phyloP scores from a whole-genome alignment of 2,797 vertebrate genomes.

The Rallus crepitans region DNA sequence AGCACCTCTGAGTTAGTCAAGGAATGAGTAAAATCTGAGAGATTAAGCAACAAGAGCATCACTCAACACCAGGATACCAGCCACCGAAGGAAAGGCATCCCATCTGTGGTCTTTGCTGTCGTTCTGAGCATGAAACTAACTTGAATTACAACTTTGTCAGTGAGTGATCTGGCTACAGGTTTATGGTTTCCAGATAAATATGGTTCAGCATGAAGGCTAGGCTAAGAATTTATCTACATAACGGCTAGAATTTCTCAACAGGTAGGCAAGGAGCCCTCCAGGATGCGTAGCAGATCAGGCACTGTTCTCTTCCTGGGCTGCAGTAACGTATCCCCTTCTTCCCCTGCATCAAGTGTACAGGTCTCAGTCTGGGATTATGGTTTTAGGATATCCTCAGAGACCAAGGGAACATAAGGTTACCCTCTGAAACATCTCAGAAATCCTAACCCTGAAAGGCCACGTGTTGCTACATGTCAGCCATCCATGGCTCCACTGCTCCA shows the following conservation, averaged over 20 bases:
- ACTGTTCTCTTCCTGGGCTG: neutral
- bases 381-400: neutral
- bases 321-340: neutral
- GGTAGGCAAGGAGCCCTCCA: neutral
- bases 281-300: accelerated
- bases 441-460: neutral
- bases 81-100: neutral
- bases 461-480: accelerated
- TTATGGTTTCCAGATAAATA: neutral
- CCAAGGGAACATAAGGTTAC: neutral
- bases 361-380: neutral
- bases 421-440: neutral
- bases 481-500: accelerated
- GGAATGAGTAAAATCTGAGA: neutral
- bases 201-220: neutral
- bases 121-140: neutral
- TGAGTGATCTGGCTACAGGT: neutral
- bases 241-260: neutral
- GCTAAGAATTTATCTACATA: neutral
- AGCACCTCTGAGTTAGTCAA: neutral
- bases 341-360: neutral
- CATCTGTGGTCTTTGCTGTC: neutral
- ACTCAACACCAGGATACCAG: neutral
- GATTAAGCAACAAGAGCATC: neutral
- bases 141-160: neutral